These are phyloP conservation scores for Silurus aristotelis DNA, from an alignment of 2,797 vertebrate species.

Conservation along the genomic window DNA sequence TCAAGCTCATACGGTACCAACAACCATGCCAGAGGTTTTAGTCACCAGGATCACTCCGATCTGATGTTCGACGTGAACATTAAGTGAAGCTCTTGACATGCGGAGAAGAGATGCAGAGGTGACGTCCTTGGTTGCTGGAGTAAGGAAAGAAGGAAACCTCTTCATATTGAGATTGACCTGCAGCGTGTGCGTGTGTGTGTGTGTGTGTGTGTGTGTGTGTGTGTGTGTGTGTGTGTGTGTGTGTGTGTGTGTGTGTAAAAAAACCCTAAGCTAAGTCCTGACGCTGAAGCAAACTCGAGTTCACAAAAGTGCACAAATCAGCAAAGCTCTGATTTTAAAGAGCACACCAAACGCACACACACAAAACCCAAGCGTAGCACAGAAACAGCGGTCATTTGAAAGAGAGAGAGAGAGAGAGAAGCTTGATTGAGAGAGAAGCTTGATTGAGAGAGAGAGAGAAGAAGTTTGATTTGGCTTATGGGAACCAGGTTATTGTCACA, in stretches of 20 bases:
- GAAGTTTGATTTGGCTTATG: constrained; percentile 32
- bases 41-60: too few relatives aligned
- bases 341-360: constrained; percentile 42
- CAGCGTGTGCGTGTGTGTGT: too few relatives aligned
- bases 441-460: background rate
- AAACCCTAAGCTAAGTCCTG: background rate
- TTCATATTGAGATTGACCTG: background rate
- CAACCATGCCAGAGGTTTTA: too few relatives aligned
- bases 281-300: background rate
- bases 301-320: constrained; percentile 4
- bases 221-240: too few relatives aligned
- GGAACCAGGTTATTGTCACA: constrained; percentile 24
- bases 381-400: constrained; percentile 43
- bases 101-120: background rate
- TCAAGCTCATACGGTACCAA: too few relatives aligned
- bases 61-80: too few relatives aligned
- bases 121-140: background rate
- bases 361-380: constrained; percentile 55
- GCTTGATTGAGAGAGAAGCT: too few relatives aligned
- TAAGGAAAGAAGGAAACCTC: background rate
- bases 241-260: background rate
- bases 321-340: constrained; percentile 6
- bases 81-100: too few relatives aligned
- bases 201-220: too few relatives aligned
- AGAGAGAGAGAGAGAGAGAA: constrained; percentile 31